Percentiles rank a stretch among this genome's conserved stretches.
These are phyloP conservation scores for Paragorgia papillata DNA, from an alignment of 92 coral and sea anemone genomes.

Conservation along the genomic window DNA sequence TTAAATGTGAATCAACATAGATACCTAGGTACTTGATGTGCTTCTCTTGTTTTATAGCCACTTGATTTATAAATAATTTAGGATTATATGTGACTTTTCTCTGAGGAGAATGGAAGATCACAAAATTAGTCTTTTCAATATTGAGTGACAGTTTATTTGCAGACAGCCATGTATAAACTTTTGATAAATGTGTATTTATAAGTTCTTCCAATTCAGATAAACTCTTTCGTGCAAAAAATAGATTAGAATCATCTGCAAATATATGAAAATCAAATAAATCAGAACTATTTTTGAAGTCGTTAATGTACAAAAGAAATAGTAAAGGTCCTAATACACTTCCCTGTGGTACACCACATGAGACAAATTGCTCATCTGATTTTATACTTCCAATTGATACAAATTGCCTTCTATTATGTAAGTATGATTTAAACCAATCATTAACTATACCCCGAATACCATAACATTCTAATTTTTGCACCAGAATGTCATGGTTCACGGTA, in stretches of 20 bases:
- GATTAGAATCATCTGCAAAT: conserved; percentile 35
- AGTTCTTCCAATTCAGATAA: neutral
- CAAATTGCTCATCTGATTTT: neutral
- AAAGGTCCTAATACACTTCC: conserved; percentile 36
- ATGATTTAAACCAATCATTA: conserved; percentile 37
- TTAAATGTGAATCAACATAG: conserved; percentile 34
- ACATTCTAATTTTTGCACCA: conserved; percentile 2
- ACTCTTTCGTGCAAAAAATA: neutral
- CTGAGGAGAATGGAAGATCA: conserved; percentile 51
- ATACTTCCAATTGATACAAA: neutral
- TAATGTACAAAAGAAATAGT: conserved; percentile 27
- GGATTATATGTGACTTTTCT: conserved; percentile 25
- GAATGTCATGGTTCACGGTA: conserved; percentile 36
- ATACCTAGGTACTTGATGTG: conserved; percentile 47
- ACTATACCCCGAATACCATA: conserved; percentile 41
- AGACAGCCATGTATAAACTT: conserved; percentile 7
- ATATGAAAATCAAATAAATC: conserved; percentile 27
- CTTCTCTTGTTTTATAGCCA: conserved; percentile 20
- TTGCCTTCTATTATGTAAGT: conserved; percentile 15
- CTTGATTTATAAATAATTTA: conserved; percentile 30
- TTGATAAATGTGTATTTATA: neutral
- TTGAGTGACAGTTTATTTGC: conserved; percentile 28
- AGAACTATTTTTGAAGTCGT: conserved; percentile 14
- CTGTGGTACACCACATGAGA: conserved; percentile 46
- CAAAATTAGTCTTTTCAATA: conserved; percentile 39